Conservation (phyloP, 1,140 invertebrate species). For the Drosophila sulfurigaster region DNA sequence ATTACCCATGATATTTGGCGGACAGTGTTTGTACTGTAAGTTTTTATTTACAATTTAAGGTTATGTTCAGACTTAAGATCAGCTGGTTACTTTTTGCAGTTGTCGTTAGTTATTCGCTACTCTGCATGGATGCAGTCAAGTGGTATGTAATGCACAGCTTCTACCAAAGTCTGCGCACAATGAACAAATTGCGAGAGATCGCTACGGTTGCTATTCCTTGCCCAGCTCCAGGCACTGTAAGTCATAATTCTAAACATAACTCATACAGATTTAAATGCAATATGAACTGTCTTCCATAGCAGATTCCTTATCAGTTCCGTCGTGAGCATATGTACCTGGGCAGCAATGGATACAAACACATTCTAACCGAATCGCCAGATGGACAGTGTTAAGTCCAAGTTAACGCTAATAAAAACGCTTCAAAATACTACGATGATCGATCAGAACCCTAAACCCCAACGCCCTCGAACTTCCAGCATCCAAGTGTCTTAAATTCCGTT, state of each 20-base stretch:
- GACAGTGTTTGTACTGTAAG: constrained; percentile 75
- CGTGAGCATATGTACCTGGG: constrained; percentile 83
- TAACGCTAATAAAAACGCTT: neutral
- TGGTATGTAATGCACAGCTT: constrained; percentile 82
- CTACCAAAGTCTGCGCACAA: constrained; percentile 78
- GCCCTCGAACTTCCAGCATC: constrained; percentile 54
- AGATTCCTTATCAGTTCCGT: constrained; percentile 82
- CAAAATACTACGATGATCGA: constrained; percentile 6
- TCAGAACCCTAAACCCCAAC: constrained; percentile 30
- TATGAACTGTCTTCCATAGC: neutral
- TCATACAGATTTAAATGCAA: neutral
- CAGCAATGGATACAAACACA: constrained; percentile 84
- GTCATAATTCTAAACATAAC: constrained; percentile 5
- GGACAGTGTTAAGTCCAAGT: constrained; percentile 67
- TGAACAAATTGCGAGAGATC: constrained; percentile 80
- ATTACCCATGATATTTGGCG: constrained; percentile 67
- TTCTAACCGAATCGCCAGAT: constrained; percentile 79
- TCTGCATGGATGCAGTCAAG: constrained; percentile 72
- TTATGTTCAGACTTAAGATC: neutral
- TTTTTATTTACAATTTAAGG: neutral
- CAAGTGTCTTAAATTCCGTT: constrained; percentile 57
- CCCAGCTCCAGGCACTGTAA: constrained; percentile 77
- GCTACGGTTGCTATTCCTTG: constrained; percentile 84
- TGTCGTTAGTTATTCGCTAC: constrained; percentile 66
- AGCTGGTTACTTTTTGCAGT: constrained; percentile 43